These are phyloP conservation scores for Calameuta pallipes DNA, from an alignment of 2,888 invertebrate genomes.

Conservation along the genomic window DNA sequence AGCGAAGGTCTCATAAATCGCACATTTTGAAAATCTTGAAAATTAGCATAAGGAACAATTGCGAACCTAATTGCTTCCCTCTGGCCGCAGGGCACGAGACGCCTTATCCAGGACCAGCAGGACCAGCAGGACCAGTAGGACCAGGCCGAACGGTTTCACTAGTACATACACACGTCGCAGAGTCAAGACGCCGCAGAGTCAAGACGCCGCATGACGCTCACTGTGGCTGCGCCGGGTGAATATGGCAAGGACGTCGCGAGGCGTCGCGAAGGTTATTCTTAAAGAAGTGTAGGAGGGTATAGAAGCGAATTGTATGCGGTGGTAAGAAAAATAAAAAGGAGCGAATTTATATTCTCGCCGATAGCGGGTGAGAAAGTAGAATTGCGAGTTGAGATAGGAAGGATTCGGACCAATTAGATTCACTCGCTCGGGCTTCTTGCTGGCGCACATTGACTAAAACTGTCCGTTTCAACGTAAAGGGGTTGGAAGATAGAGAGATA, in stretches of 20 bases:
- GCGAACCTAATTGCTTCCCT: neutral
- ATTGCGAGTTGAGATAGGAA: slow-evolving; percentile 61
- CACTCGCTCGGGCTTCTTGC: slow-evolving; percentile 54
- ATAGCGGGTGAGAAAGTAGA: slow-evolving; percentile 57
- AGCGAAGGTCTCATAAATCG: too few species aligned
- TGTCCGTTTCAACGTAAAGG: slow-evolving; percentile 35
- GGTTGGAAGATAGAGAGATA: neutral
- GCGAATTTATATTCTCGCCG: slow-evolving; percentile 61
- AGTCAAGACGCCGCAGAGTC: neutral
- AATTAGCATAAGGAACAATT: slow-evolving; percentile 7
- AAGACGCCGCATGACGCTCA: neutral
- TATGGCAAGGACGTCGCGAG: neutral
- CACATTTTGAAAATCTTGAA: too few species aligned
- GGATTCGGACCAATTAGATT: slow-evolving; percentile 62
- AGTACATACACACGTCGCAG: neutral
- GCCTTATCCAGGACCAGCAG: neutral
- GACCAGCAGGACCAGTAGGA: neutral
- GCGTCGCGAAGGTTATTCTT: neutral
- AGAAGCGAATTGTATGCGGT: slow-evolving; percentile 26
- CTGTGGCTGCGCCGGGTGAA: neutral
- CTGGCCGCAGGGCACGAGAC: neutral
- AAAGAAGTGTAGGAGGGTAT: slow-evolving; percentile 13
- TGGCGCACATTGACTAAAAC: slow-evolving; percentile 33
- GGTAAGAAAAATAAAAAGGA: slow-evolving; percentile 49
- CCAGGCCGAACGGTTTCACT: neutral